phyloP scores from a whole-genome alignment of 2,797 vertebrate genomes.

The Sebastes umbrosus region DNA sequence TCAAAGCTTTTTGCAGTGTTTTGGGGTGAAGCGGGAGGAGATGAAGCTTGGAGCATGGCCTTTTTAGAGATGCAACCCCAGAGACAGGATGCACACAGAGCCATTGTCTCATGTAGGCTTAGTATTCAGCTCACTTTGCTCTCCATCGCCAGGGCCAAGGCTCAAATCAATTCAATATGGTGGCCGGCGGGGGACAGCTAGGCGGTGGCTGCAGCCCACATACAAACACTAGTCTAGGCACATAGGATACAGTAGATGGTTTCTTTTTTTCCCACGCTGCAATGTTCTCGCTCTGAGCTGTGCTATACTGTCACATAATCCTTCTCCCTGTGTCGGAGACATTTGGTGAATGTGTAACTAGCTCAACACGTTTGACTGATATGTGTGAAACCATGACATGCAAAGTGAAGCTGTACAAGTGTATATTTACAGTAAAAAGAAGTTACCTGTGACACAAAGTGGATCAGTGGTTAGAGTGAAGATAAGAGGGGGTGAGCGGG shows the following conservation, averaged over 20 bases:
- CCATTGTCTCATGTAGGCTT: slow-evolving; percentile 71
- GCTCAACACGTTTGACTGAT: slow-evolving; percentile 1
- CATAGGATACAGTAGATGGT: slow-evolving; percentile 7
- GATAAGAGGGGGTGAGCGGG: background rate
- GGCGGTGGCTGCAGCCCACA: slow-evolving; percentile 47
- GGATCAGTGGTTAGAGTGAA: background rate
- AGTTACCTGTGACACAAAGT: background rate
- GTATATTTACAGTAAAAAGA: background rate
- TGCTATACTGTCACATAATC: slow-evolving; percentile 25
- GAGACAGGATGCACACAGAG: slow-evolving; percentile 72
- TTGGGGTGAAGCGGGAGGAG: slow-evolving; percentile 25
- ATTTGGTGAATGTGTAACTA: slow-evolving; percentile 14
- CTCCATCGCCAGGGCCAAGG: slow-evolving; percentile 54
- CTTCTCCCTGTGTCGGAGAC: slow-evolving; percentile 19
- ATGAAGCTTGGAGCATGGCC: slow-evolving; percentile 54
- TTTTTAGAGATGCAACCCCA: slow-evolving; percentile 64
- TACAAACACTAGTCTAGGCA: slow-evolving; percentile 41
- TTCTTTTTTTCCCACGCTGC: slow-evolving; percentile 19
- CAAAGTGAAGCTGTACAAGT: background rate
- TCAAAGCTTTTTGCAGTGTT: slow-evolving; percentile 43
- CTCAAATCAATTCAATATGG: slow-evolving; percentile 76
- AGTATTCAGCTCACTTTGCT: slow-evolving; percentile 71
- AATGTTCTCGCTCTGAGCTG: slow-evolving; percentile 10
- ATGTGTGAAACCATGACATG: background rate
- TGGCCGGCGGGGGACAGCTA: slow-evolving; percentile 58